Conservation (phyloP, 2,113 vertebrate species). For the Rhinolophus ferrumequinum region DNA sequence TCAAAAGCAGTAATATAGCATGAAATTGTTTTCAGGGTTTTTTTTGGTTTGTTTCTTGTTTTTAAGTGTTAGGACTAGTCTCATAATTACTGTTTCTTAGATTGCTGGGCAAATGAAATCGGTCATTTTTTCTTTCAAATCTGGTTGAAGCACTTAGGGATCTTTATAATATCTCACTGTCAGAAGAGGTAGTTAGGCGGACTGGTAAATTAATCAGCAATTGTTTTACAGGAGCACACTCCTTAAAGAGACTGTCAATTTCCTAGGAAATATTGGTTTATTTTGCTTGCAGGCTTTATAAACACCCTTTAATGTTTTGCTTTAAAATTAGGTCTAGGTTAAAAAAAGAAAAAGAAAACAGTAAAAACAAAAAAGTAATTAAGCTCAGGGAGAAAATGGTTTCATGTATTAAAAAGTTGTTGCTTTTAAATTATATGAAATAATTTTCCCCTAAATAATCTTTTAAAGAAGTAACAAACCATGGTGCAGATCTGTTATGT, state of each 20-base stretch:
- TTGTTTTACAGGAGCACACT: not conserved
- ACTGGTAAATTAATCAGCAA: not conserved
- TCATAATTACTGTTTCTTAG: not conserved
- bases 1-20: not conserved
- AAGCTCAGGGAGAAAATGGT: conserved; percentile 3
- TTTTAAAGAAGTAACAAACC: conserved; percentile 13
- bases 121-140: conserved; percentile 4
- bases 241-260: not conserved
- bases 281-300: conserved; percentile 30
- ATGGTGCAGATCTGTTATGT: not conserved
- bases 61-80: not conserved
- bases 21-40: not conserved
- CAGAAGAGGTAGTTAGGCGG: not conserved
- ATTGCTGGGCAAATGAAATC: not conserved
- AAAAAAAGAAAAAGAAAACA: not conserved
- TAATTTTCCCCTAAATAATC: conserved; percentile 15
- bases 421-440: conserved; percentile 6
- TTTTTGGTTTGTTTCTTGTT: not conserved
- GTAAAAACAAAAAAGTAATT: not conserved
- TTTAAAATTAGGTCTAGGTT: not conserved
- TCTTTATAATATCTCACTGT: not conserved
- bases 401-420: not conserved
- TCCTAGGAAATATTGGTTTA: not conserved
- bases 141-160: not conserved
- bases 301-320: not conserved